Conservation (phyloP, 2,113 vertebrate species). For the Notiomystis cincta region DNA sequence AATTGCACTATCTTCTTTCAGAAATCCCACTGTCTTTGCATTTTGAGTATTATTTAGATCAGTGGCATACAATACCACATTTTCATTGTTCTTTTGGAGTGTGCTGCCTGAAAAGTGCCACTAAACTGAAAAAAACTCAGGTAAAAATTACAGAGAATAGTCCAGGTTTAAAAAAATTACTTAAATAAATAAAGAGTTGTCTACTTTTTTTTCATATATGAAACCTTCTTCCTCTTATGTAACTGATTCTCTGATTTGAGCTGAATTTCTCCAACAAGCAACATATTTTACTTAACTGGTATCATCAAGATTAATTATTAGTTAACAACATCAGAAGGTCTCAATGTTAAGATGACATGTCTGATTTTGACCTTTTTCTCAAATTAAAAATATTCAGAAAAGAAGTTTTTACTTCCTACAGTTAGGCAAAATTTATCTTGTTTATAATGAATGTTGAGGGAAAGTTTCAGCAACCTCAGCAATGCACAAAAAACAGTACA, state of each 20-base stretch:
- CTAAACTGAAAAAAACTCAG: not conserved
- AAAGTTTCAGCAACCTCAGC: not conserved
- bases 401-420: not conserved
- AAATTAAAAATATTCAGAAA: not conserved
- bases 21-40: not conserved
- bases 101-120: not conserved
- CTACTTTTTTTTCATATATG: not conserved
- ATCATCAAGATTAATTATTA: not conserved
- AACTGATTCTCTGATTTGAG: not conserved
- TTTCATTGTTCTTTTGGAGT: not conserved
- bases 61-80: not conserved
- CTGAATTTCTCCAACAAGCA: not conserved
- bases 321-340: not conserved
- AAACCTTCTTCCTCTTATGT: not conserved
- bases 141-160: not conserved
- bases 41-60: not conserved
- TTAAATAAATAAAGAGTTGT: not conserved
- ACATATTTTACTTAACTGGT: not conserved
- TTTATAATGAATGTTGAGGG: not conserved
- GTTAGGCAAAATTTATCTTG: not conserved
- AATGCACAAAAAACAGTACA: not conserved
- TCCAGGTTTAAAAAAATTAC: accelerated
- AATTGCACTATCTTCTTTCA: not conserved
- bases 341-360: not conserved
- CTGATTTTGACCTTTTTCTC: not conserved